Evolutionary conservation across 1,140 invertebrate genomes (phyloP), one percentile per base, ranked within the genome.

Genomic region (Sminthurides bifidus): DNA sequence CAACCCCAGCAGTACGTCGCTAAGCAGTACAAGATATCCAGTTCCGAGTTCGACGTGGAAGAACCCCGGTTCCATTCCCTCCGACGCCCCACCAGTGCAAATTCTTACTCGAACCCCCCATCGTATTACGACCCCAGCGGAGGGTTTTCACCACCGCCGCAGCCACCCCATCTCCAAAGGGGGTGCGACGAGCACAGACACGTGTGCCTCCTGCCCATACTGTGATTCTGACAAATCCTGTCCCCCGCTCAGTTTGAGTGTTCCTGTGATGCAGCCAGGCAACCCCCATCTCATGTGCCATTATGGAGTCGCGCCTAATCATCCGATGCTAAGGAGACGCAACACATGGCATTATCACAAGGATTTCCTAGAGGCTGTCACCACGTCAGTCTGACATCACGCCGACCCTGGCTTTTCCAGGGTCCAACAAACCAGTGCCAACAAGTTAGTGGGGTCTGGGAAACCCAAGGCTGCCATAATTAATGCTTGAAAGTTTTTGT

Each of bases 31-130:
- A 31, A 63, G 60, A 54, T 63, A 19, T 58, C 58, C 12, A 58
- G 58, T 38, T 50, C 50, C 10, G 63, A 64, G 26, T 64, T 64
- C 44, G 50, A 61, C 19, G 38, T 64, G 17, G 63, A 64, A 29
- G 43, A 58, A 37, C 63, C 63, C n/a, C 58, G 59, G 37, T 64
- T 64, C 38, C 57, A 61, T 52, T 61, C 58, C n/a, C 56, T 64
- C 6, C 26, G 63, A 29, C 45, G 54, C 51, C 59, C 63, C 23
- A 45, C 48, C 3, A 49, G 46, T 35, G 17, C 46, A n/a, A n/a
- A n/a, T n/a, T n/a, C n/a, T n/a, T n/a, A n/a, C n/a, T n/a, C n/a
- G n/a, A n/a, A n/a, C n/a, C n/a, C n/a, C n/a, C n/a, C n/a, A n/a
- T n/a, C n/a, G n/a, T n/a, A n/a, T n/a, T n/a, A n/a, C n/a, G n/a